A percentile compares a stretch with the other conserved stretches of the same genome.
Evolutionary conservation across 1,140 invertebrate species (phyloP).

Genomic region (Sitobion miscanthi): DNA sequence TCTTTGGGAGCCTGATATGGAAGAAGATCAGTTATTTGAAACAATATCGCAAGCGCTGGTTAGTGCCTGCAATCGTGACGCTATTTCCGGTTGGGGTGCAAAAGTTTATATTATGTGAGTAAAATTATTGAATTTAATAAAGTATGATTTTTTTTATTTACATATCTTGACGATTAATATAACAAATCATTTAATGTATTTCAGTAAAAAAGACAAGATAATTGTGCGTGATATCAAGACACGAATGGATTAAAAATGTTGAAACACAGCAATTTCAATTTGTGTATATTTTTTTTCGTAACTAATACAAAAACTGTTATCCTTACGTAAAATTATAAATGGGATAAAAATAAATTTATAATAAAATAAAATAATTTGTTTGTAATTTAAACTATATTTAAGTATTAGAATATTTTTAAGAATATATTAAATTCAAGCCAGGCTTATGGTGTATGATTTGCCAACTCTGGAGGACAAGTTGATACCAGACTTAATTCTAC

Average conservation of each 20-base stretch:
- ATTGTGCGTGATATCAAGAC: constrained; percentile 87
- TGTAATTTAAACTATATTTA: neutral
- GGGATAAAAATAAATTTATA: constrained; percentile 31
- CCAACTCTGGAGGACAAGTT: constrained; percentile 92
- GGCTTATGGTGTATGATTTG: constrained; percentile 99
- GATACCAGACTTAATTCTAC: constrained; percentile 67
- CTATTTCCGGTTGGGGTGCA: constrained; percentile 98
- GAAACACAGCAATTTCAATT: neutral
- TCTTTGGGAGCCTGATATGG: constrained; percentile 87
- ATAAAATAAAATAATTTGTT: constrained; percentile 39
- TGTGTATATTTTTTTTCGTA: neutral
- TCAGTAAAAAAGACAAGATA: constrained; percentile 90
- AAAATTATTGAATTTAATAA: neutral
- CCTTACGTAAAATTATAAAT: neutral
- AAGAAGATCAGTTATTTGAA: constrained; percentile 95
- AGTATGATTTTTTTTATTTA: neutral
- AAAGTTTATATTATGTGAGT: constrained; percentile 93
- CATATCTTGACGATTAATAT: neutral
- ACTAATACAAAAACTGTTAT: neutral
- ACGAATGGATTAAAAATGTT: constrained; percentile 85
- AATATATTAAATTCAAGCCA: constrained; percentile 70
- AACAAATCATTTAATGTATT: constrained; percentile 63
- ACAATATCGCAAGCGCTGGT: constrained; percentile 94
- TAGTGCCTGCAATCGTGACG: constrained; percentile 96
- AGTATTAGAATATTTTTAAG: neutral